Conservation (phyloP, 1,140 invertebrate genomes). For the Bombus cullumanus region DNA sequence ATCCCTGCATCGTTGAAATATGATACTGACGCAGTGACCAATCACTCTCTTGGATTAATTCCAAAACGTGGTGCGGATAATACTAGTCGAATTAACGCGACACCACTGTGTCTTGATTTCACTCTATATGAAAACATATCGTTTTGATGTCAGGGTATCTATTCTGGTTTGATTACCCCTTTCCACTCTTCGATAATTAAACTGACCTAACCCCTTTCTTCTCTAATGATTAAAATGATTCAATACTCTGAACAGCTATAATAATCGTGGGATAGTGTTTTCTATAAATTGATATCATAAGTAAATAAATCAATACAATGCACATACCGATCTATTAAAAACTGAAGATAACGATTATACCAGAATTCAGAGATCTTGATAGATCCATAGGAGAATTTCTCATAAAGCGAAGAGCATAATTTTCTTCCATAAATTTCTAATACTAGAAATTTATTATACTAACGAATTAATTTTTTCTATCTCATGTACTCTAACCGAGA, state of each 20-base stretch:
- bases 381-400: no score
- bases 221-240: neutral
- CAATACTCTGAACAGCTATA: neutral
- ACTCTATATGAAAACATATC: neutral
- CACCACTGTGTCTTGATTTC: neutral
- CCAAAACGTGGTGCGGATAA: slow-evolving; percentile 1
- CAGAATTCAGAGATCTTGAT: no score
- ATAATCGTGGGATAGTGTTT: neutral
- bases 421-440: neutral
- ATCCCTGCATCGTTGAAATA: neutral
- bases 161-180: neutral
- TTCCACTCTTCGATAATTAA: neutral
- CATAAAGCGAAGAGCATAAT: no score
- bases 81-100: slow-evolving; percentile 3
- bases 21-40: neutral
- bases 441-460: no score
- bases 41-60: slow-evolving; percentile 6
- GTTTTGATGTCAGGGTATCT: neutral
- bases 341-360: no score
- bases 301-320: no score
- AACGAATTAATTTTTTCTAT: no score
- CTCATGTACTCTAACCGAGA: no score
- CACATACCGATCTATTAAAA: no score
- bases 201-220: neutral
- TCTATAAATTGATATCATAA: neutral